phyloP scores from a whole-genome alignment of 2,888 invertebrate species.

The Camptogramma bilineatum region DNA sequence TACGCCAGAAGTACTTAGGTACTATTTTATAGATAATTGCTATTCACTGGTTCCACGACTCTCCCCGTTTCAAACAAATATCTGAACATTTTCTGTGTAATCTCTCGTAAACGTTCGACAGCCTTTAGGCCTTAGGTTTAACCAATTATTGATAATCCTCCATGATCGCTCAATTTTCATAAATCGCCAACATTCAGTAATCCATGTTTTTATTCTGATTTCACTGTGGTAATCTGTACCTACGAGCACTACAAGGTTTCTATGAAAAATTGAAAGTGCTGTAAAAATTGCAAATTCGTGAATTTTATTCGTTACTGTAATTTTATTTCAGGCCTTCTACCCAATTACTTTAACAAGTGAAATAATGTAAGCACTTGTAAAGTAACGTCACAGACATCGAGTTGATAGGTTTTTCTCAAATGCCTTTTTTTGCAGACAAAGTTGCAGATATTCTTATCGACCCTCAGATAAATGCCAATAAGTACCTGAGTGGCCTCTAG shows the following conservation, averaged over 20 bases:
- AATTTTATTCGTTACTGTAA: background rate
- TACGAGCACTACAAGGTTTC: background rate
- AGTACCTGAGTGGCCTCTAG: slow-evolving; percentile 2
- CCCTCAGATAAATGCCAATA: background rate
- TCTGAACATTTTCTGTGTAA: background rate
- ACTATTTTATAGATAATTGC: background rate
- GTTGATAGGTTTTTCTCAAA: background rate
- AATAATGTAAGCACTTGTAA: background rate
- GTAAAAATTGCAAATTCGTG: background rate
- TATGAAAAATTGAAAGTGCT: background rate
- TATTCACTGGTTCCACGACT: background rate
- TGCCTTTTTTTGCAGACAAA: no score
- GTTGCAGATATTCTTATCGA: no score
- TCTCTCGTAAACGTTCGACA: no score
- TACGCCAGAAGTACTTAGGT: background rate
- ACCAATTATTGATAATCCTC: background rate
- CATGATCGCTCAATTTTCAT: slow-evolving; percentile 9
- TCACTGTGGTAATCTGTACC: background rate
- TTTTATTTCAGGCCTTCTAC: background rate
- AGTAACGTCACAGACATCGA: background rate
- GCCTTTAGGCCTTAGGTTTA: no score
- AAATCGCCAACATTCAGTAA: slow-evolving; percentile 5
- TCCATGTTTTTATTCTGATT: slow-evolving; percentile 13
- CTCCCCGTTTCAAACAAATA: background rate
- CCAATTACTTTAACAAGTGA: no score